These are phyloP conservation scores for Tretioscincus oriximinensis DNA, from an alignment of 2,113 vertebrate species.

Conservation along the genomic window DNA sequence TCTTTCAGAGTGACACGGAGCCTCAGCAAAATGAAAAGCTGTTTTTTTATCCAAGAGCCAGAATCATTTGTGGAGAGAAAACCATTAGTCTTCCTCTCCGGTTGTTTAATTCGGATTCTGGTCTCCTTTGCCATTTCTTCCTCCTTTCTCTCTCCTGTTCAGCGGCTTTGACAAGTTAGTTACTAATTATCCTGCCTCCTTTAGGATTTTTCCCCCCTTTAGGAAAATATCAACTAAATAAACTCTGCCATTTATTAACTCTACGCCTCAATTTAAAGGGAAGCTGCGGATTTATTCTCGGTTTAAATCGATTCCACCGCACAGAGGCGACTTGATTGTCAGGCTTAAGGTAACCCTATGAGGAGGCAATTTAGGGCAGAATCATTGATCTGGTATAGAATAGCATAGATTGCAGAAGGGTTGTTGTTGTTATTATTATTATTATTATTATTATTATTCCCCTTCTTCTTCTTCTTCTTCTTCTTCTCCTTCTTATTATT, in stretches of 20 bases:
- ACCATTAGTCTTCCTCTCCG: too few relatives aligned
- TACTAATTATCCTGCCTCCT: constrained; percentile 77
- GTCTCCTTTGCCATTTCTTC: neutral
- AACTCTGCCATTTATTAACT: constrained; percentile 71
- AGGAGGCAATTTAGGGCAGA: neutral
- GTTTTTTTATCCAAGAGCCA: too few relatives aligned
- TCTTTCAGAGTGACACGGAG: too few relatives aligned
- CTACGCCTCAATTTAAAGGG: constrained; percentile 5
- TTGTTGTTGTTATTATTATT: too few relatives aligned
- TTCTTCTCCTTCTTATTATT: too few relatives aligned
- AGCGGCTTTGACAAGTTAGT: constrained; percentile 67
- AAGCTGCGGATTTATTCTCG: neutral
- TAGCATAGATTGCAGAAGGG: neutral
- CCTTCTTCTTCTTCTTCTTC: too few relatives aligned
- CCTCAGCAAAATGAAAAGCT: too few relatives aligned
- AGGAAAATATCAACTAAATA: constrained; percentile 71
- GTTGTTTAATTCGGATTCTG: neutral
- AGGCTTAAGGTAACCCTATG: neutral
- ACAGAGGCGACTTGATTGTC: neutral
- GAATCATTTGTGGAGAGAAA: too few relatives aligned
- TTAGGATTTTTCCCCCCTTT: constrained; percentile 71
- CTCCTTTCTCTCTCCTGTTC: neutral
- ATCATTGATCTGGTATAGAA: neutral
- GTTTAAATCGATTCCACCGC: neutral
- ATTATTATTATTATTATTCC: too few relatives aligned